Evolutionary conservation across 2,888 invertebrate species (phyloP).

Genomic region (Aquatica leii): DNA sequence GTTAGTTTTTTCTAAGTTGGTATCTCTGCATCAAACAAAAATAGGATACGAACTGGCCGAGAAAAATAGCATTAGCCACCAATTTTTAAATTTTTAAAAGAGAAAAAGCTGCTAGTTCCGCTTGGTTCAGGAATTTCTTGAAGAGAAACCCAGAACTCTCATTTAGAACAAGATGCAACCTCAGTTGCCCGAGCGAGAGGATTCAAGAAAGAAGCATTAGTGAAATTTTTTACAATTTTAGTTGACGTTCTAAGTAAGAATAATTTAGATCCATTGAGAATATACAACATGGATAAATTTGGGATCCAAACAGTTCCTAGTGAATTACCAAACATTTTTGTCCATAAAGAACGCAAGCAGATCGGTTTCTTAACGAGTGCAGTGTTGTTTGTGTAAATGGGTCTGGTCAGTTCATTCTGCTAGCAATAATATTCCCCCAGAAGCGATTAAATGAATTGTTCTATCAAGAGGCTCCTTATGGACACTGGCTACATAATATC

Average conservation of each 20-base stretch:
- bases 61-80: no score
- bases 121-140: neutral
- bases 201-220: neutral
- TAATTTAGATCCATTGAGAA: neutral
- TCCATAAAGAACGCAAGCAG: neutral
- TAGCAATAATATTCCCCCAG: neutral
- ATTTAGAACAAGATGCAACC: no score
- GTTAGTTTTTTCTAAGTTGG: no score
- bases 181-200: no score
- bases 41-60: neutral
- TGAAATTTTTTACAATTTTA: no score
- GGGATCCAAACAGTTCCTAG: neutral
- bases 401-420: neutral
- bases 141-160: no score
- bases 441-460: neutral
- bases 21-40: no score
- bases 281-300: neutral
- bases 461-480: neutral
- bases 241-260: neutral
- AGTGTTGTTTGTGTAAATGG: neutral
- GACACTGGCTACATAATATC: neutral
- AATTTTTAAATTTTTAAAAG: neutral
- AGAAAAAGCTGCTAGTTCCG: neutral
- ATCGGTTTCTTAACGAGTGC: slow-evolving; percentile 1
- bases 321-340: neutral